Base-by-base conservation (phyloP, 1,140 invertebrate genomes). In the Heliothis virescens region DNA sequence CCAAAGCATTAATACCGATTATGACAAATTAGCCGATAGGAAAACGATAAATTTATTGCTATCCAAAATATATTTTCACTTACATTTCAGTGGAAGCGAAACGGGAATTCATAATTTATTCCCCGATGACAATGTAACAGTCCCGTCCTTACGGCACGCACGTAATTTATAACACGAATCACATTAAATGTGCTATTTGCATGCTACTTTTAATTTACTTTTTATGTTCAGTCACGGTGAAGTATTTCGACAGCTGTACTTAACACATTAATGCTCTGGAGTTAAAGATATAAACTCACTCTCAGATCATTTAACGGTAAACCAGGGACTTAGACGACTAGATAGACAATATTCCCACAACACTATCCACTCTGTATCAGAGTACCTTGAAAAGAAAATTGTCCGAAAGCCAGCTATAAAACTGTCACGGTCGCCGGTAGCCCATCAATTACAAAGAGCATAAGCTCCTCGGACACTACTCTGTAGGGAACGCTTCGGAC, bases 401-500 rank as follows among this genome's bases (percentile, higher is more conserved):
- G 75, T 78, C 75, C 75, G 48, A 67, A 67, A 67, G 75, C 63
- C 62, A 41, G 75, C 63, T 47, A 78, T 78, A 78, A 78, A 78
- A 78, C 52, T 69, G 63, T 57, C 75, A 50, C 29, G 34, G 62
- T 26, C 57, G 72, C 50, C 48, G 41, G 75, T 78, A 69, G 52
- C 52, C 74, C 75, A 78, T 78, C 62, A 67, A 78, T 78, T 78
- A 78, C 75, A 48, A 21, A 47, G 52, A 78, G 34, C 62, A 78
- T 78, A 78, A 78, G 75, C 75, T 69, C 62, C 21, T 65, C 63
- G 63, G 60, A 78, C 75, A 78, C 75, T 69, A 69, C 59, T 78
- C 75, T 69, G 21, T 69, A 41, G 75, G 75, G 63, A 78, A 67
- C 47, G 62, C 41, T 78, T 26, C 74, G 48, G 57, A 77, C 26